These are phyloP conservation scores for Coracias cyanogaster DNA, from an alignment of 2,797 vertebrate species.

Conservation along the genomic window DNA sequence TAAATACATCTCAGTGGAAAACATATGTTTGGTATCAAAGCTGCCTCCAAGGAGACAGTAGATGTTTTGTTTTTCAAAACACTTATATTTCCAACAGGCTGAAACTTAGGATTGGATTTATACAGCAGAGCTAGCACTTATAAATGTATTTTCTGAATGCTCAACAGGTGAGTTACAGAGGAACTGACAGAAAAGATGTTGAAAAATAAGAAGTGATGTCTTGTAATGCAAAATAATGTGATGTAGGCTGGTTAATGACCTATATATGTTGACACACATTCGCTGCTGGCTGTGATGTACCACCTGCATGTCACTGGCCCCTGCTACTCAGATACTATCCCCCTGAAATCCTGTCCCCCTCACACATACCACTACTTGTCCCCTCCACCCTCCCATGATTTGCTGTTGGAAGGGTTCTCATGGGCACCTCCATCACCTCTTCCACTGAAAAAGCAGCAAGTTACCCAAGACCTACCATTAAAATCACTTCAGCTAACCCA, in stretches of 20 bases:
- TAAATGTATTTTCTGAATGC: neutral
- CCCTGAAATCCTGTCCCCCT: neutral
- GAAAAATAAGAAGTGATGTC: neutral
- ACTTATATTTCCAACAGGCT: neutral
- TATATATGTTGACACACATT: neutral
- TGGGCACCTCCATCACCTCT: neutral
- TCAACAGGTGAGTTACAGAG: neutral
- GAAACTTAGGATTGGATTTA: neutral
- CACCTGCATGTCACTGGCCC: neutral
- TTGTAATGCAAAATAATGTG: neutral
- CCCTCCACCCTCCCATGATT: neutral
- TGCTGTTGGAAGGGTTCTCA: neutral
- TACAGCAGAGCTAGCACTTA: neutral
- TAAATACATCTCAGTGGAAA: neutral
- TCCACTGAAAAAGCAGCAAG: neutral
- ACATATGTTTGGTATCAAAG: neutral
- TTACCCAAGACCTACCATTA: neutral
- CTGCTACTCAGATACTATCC: neutral
- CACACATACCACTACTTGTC: rapidly evolving
- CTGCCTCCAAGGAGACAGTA: neutral
- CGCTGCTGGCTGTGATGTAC: neutral
- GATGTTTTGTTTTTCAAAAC: neutral
- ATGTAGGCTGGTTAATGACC: neutral
- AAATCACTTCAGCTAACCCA: neutral
- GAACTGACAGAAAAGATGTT: neutral